These are phyloP conservation scores for Drosophila persimilis DNA, from an alignment of 1,140 invertebrate genomes.

Conservation along the genomic window DNA sequence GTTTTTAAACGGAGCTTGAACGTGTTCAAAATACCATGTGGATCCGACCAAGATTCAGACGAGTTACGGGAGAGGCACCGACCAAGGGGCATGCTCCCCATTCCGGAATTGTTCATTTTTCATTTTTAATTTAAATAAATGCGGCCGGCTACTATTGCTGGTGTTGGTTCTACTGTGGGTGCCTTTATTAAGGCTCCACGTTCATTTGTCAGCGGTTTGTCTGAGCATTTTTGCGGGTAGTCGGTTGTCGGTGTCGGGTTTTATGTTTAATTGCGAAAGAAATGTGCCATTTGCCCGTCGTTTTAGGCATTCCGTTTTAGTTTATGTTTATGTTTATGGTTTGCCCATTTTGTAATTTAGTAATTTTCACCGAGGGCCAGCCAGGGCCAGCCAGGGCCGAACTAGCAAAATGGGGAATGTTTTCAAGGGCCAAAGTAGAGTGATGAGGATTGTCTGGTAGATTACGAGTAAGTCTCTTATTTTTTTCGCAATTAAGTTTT, in stretches of 20 bases:
- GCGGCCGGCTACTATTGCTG: slow-evolving; percentile 19
- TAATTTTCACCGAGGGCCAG: background rate
- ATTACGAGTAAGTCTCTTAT: no score
- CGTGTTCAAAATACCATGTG: no score
- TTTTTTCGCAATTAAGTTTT: no score
- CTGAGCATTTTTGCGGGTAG: slow-evolving; percentile 35
- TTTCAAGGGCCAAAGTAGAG: no score
- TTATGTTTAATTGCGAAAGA: slow-evolving; percentile 44
- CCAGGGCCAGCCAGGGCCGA: background rate
- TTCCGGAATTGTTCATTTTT: background rate
- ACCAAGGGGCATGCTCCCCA: no score
- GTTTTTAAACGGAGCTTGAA: no score
- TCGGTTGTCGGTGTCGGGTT: slow-evolving; percentile 4
- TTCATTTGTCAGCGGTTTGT: slow-evolving; percentile 45
- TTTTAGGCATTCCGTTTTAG: slow-evolving; percentile 17
- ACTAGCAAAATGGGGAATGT: no score
- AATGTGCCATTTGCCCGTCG: slow-evolving; percentile 26
- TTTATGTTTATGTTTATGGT: slow-evolving; percentile 21
- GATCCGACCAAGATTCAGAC: no score
- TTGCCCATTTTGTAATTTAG: slow-evolving; percentile 17
- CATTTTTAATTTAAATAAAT: slow-evolving; percentile 29
- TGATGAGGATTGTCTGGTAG: no score
- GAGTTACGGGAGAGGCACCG: no score
- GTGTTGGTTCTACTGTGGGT: slow-evolving; percentile 6
- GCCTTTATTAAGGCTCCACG: background rate